Evolutionary conservation across 2,888 invertebrate genomes (phyloP).

Genomic region (Trichogramma evanescens): DNA sequence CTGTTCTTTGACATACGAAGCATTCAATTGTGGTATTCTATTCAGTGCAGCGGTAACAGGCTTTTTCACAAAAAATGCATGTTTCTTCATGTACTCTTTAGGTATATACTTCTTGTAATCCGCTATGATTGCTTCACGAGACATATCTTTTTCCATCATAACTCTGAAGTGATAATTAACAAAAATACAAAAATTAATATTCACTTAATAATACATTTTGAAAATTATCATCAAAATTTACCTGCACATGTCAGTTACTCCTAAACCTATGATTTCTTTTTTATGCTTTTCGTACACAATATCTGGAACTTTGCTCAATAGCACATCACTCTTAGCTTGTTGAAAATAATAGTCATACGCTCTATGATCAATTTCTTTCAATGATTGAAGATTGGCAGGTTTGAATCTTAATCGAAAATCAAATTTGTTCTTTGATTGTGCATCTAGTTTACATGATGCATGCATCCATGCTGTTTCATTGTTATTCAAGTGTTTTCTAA

Average conservation of each 20-base stretch:
- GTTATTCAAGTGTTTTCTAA: slow-evolving; percentile 52
- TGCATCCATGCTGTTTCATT: slow-evolving; percentile 64
- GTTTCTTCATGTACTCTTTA: slow-evolving; percentile 66
- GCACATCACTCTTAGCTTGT: slow-evolving; percentile 76
- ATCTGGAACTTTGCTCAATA: slow-evolving; percentile 72
- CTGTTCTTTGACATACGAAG: slow-evolving; percentile 66
- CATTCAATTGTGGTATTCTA: slow-evolving; percentile 57
- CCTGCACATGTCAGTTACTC: slow-evolving; percentile 77
- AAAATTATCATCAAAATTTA: slow-evolving; percentile 18
- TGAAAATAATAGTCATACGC: slow-evolving; percentile 82
- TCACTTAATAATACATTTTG: neutral
- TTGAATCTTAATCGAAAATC: slow-evolving; percentile 78
- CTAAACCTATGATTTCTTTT: slow-evolving; percentile 73
- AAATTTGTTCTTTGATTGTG: slow-evolving; percentile 52
- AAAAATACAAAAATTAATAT: slow-evolving; percentile 1
- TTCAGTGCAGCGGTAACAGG: slow-evolving; percentile 64
- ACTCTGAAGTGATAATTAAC: slow-evolving; percentile 53
- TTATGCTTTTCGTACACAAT: slow-evolving; percentile 71
- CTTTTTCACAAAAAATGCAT: slow-evolving; percentile 69
- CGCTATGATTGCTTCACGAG: slow-evolving; percentile 62
- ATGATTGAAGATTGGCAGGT: slow-evolving; percentile 57
- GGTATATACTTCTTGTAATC: slow-evolving; percentile 81
- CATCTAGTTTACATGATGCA: slow-evolving; percentile 54
- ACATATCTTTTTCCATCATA: slow-evolving; percentile 66
- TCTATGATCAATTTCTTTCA: slow-evolving; percentile 62